Percentiles rank a stretch among this genome's conserved stretches.
Evolutionary conservation across 2,113 vertebrate genomes (phyloP).

Genomic region (Lepidothrix coronata): DNA sequence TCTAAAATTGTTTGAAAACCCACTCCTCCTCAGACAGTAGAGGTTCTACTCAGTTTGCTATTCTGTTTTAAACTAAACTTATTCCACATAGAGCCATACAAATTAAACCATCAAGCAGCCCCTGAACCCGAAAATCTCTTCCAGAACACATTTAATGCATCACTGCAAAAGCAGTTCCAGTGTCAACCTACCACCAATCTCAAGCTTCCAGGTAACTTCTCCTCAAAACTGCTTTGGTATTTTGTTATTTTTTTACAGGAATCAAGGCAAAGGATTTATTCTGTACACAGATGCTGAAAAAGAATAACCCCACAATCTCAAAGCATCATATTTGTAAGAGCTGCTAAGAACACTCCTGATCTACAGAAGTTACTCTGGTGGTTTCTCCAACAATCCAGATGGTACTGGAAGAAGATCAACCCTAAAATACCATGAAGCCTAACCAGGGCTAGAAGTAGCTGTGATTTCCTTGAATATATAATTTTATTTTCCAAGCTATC

Average conservation of each 20-base stretch:
- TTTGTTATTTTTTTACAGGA: neutral
- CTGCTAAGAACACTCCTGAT: neutral
- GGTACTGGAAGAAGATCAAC: neutral
- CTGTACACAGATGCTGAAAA: neutral
- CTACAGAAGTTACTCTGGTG: neutral
- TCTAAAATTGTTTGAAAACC: neutral
- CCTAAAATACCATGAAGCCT: neutral
- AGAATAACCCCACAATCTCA: neutral
- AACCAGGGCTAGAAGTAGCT: neutral
- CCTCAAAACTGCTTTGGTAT: neutral
- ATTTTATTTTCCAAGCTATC: neutral
- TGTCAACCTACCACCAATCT: neutral
- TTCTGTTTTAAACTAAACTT: neutral
- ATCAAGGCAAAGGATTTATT: neutral
- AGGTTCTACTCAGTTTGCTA: neutral
- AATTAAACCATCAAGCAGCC: neutral
- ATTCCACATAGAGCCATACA: neutral
- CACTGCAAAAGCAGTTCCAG: neutral
- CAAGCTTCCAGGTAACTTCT: neutral
- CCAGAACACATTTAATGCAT: neutral
- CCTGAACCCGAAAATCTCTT: neutral
- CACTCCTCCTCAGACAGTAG: neutral
- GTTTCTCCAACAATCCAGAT: neutral
- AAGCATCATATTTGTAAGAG: neutral
- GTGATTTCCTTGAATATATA: neutral